phyloP scores from a whole-genome alignment of 2,113 vertebrate genomes.

The Sterna hirundo region DNA sequence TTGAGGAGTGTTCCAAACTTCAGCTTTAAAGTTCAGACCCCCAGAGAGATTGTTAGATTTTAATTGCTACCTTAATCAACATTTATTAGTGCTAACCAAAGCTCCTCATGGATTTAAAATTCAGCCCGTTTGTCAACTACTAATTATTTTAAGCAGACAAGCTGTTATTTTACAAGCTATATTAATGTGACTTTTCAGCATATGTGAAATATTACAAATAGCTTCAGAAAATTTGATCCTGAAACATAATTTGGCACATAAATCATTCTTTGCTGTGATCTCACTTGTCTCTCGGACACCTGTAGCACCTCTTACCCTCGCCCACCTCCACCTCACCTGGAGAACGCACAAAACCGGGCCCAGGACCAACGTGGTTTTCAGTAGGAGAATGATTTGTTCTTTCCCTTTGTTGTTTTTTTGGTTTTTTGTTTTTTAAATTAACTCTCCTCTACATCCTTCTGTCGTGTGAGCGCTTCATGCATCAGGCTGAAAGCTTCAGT shows the following conservation, averaged over 20 bases:
- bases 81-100: slow-evolving; percentile 22
- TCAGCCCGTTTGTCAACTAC: slow-evolving; percentile 57
- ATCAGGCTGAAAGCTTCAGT: background rate
- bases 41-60: background rate
- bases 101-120: background rate
- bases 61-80: slow-evolving; percentile 47
- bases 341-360: background rate
- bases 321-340: background rate
- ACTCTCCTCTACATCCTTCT: background rate
- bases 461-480: background rate
- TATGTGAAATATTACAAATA: slow-evolving; percentile 32
- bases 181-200: slow-evolving; percentile 25
- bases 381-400: background rate
- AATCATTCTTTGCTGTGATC: background rate
- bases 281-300: background rate
- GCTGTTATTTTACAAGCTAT: slow-evolving; percentile 56
- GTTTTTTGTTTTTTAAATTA: background rate
- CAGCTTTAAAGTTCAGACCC: slow-evolving; percentile 20
- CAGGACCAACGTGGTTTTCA: background rate
- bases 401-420: background rate
- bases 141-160: slow-evolving; percentile 65
- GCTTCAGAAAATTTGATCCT: background rate
- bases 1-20: slow-evolving; percentile 32
- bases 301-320: background rate
- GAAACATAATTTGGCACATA: background rate